Evolutionary conservation across 2,888 invertebrate genomes (phyloP).

Genomic region (Chrysolina americana): DNA sequence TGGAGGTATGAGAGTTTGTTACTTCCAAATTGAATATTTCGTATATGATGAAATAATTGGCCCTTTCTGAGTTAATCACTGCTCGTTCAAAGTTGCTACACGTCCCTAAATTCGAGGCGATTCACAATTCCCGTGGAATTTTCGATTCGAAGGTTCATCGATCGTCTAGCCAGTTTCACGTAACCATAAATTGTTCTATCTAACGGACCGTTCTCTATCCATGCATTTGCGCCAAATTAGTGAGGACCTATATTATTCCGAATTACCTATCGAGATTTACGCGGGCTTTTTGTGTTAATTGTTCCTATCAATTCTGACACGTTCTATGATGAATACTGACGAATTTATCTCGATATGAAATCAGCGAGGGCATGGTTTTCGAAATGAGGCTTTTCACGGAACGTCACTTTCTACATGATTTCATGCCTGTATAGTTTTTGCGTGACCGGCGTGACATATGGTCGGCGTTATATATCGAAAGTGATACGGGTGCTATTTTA

Average conservation of each 20-base stretch:
- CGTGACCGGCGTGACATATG: slow-evolving; percentile 38
- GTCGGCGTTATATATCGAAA: slow-evolving; percentile 36
- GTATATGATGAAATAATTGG: not conserved
- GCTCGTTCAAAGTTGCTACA: not conserved
- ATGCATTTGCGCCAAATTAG: slow-evolving; percentile 57
- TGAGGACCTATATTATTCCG: slow-evolving; percentile 60
- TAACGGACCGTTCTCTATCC: slow-evolving; percentile 19
- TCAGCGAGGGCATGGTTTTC: not conserved
- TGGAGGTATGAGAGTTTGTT: too few relatives aligned
- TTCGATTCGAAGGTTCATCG: slow-evolving; percentile 10
- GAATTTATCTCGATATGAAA: slow-evolving; percentile 33
- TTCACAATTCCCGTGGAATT: slow-evolving; percentile 16
- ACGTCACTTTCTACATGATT: slow-evolving; percentile 29
- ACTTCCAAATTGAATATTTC: too few relatives aligned
- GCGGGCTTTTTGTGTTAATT: slow-evolving; percentile 53
- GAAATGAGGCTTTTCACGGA: slow-evolving; percentile 13
- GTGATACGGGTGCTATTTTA: slow-evolving; percentile 8
- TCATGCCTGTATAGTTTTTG: slow-evolving; percentile 38
- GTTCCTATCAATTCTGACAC: slow-evolving; percentile 40
- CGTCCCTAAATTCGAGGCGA: not conserved
- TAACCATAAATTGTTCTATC: slow-evolving; percentile 24
- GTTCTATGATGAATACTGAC: slow-evolving; percentile 36
- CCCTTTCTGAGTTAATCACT: not conserved
- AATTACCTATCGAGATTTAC: slow-evolving; percentile 54
- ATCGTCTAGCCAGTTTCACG: slow-evolving; percentile 4